Base-by-base conservation (phyloP, 2,113 vertebrate genomes). In the Puffinus mauretanicus region DNA sequence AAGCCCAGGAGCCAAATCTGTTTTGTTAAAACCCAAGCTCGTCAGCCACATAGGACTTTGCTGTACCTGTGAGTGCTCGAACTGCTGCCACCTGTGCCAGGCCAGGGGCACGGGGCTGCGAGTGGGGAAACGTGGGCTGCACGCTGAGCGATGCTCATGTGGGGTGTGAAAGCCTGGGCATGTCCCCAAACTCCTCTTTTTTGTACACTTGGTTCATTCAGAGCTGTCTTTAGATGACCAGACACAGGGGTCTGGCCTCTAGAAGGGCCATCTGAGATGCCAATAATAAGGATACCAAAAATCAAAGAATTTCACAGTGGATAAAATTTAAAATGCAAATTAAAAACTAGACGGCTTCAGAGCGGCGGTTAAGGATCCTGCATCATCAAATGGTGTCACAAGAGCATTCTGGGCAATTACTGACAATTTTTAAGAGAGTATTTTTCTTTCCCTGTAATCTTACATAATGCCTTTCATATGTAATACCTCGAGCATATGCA, bases 381-480 rank as follows among this genome's bases (percentile, higher is more conserved):
- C 81, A 72, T 55, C 94, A 96, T 83, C 85, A 86, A 94, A 84
- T 70, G 86, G 97, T 96, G 97, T 96, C 96, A 95, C 73, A 70
- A 94, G 85, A 95, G 79, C 91, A 90, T 90, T 96, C 82, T 94
- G 88, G 76, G 85, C 94, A 97, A 96, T 94, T 90, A 90, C 88
- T 51, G 93, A 58, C 73, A 91, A 91, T 96, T 95, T 95, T 87
- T 89, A 73, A 86, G 64, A 83, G 79, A 82, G 81, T 82, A 94
- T 95, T 96, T 97, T 97, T 94, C 96, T 91, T 97, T 47, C 83
- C 91, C 94, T 95, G 75, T 96, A 95, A 97, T 97, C 91, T 96
- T 95, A 82, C 81, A 73, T 97, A 97, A 97, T 97, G 93, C 90
- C 67, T 97, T 97, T 97, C 96, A 96, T 89, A 97, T 96, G 97